Base-by-base conservation (phyloP, 1,140 invertebrate species). In the Zaprionus tsacasi region DNA sequence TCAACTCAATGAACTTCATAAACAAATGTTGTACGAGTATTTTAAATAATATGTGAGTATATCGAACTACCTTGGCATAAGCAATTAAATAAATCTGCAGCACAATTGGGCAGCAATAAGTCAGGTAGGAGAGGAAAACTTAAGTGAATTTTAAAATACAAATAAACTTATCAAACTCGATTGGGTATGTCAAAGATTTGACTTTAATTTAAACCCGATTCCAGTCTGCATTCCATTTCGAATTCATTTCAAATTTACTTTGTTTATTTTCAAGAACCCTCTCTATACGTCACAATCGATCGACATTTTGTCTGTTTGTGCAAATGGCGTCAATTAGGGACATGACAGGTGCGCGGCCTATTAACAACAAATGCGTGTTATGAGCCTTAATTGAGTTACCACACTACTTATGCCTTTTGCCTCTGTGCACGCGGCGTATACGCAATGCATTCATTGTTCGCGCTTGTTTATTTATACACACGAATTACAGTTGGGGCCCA, bases 391-490 rank as follows among this genome's bases (percentile, higher is more conserved):
- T 63, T 69, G 71, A 57, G 65, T 48, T 25, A 50, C 45, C 45
- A 50, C 45, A 50, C 52, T 30, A 63, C 60, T 58, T 61, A 38
- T 33, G 4, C 27, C 27, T 10, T 69, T 7, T 48, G 57, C 1
- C 27, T 30, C 13, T 61, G 40, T 13, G n/a, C 35, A 55, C 52
- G 45, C 25, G 21, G 33, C 57, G 66, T 69, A 56, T 63, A 50
- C 71, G 58, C 38, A 69, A 63, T 63, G 50, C 38, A 36, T 61
- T 55, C 67, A 58, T 58, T 70, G 67, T 58, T 43, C 52, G 6
- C 33, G 48, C 35, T 50, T 61, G 35, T 50, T 21, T 57, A 12
- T 64, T 55, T 27, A 8, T 21, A 21, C 48, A 33, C 27, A 15
- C 50, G 50, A 54, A 13, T 36, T 36, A 25, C 17, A 27, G 17